Evolutionary conservation across 2,113 vertebrate species (phyloP).

Genomic region (Nycticryphes semicollaris): DNA sequence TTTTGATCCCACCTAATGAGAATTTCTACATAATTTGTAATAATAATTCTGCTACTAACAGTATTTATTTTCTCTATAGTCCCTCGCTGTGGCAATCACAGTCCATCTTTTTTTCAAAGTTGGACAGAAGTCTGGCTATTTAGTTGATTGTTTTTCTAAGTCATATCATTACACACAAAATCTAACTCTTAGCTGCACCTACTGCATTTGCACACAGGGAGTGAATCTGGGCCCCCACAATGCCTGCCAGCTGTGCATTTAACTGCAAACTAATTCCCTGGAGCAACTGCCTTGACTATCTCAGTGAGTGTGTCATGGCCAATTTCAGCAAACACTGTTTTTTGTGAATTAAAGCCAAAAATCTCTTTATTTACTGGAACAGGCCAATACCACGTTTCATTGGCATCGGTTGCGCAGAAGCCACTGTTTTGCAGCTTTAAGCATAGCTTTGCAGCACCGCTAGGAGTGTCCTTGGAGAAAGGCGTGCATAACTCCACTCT

Average conservation of each 20-base stretch:
- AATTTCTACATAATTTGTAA: not conserved
- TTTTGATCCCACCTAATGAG: not conserved
- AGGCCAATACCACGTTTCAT: not conserved
- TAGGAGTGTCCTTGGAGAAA: not conserved
- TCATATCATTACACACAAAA: not conserved
- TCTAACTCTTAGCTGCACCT: not conserved
- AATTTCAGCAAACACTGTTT: not conserved
- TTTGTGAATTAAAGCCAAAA: not conserved
- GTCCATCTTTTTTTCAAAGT: not conserved
- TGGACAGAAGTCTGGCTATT: not conserved
- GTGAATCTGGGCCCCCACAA: not conserved
- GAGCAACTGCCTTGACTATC: not conserved
- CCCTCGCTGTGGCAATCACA: not conserved
- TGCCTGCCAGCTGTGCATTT: not conserved
- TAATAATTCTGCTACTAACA: not conserved
- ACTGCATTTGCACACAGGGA: not conserved
- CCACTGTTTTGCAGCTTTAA: not conserved
- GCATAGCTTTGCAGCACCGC: not conserved
- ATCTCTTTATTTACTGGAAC: not conserved
- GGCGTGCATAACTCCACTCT: not conserved
- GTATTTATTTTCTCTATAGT: not conserved
- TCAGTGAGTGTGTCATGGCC: not conserved
- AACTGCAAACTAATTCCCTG: not conserved
- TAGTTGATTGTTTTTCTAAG: not conserved
- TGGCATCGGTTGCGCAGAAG: not conserved